These are phyloP conservation scores for Perca flavescens DNA, from an alignment of 2,113 vertebrate species.

Conservation along the genomic window DNA sequence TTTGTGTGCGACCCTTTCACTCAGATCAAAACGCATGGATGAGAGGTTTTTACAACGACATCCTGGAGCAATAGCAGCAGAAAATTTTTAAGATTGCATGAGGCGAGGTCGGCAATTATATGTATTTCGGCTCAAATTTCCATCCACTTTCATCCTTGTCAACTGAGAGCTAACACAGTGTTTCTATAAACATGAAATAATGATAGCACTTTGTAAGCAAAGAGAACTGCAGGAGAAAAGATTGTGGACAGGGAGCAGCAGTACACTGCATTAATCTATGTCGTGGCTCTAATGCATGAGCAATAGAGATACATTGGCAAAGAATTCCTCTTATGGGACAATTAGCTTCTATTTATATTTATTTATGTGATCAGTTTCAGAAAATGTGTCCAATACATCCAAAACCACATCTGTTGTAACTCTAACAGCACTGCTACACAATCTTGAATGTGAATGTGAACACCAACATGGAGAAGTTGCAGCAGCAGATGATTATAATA, in stretches of 20 bases:
- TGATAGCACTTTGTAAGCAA: conserved; percentile 4
- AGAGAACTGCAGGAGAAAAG: neutral
- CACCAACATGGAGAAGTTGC: neutral
- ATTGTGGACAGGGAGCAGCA: conserved; percentile 1
- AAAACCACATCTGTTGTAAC: neutral
- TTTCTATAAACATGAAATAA: conserved; percentile 17
- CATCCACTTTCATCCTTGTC: conserved; percentile 7
- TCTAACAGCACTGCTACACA: neutral
- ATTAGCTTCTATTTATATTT: neutral
- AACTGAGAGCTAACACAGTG: neutral
- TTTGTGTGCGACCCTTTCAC: conserved; percentile 25
- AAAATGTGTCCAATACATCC: conserved; percentile 9
- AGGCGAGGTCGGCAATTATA: neutral
- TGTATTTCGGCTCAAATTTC: conserved; percentile 14
- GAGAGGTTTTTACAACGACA: neutral
- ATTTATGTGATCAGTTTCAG: neutral
- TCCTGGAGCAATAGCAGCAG: neutral
- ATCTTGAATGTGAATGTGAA: neutral
- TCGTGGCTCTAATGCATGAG: conserved; percentile 3
- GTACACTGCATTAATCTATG: neutral
- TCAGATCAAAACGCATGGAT: neutral
- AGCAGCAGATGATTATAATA: neutral
- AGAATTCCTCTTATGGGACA: neutral
- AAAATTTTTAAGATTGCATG: neutral
- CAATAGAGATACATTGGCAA: neutral